Evolutionary conservation across 2,113 vertebrate species (phyloP).

Genomic region (Cisticola juncidis): DNA sequence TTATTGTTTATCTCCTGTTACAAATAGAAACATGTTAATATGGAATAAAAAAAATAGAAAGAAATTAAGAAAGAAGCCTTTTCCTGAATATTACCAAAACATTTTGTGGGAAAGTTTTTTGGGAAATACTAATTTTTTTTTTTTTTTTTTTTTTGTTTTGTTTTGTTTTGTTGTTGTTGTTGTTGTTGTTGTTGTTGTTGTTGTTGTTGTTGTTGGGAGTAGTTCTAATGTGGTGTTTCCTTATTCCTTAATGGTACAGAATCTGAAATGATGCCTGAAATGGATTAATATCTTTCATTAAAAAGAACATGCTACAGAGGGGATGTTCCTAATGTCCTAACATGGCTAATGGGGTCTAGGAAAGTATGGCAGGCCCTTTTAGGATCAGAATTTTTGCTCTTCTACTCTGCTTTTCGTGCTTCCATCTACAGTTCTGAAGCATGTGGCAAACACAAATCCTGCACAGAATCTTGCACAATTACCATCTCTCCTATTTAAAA

Average conservation of each 20-base stretch:
- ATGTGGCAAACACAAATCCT: not conserved
- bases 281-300: not conserved
- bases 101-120: rapidly evolving
- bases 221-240: not conserved
- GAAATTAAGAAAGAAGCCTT: not conserved
- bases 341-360: not conserved
- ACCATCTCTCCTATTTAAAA: not conserved
- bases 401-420: not conserved
- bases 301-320: not conserved
- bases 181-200: too few relatives aligned
- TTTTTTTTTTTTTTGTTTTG: too few relatives aligned
- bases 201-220: too few relatives aligned
- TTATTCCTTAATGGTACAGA: not conserved
- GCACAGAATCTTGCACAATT: not conserved
- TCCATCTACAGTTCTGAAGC: not conserved
- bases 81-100: not conserved
- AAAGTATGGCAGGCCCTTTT: not conserved
- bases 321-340: not conserved
- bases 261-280: not conserved
- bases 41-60: not conserved
- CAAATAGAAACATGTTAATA: not conserved
- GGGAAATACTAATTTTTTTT: not conserved
- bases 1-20: not conserved
- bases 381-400: not conserved
- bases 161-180: too few relatives aligned